A percentile compares a stretch with the other conserved stretches of the same genome.
Conservation (phyloP, 2,888 invertebrate species). For the Eledona agricola region DNA sequence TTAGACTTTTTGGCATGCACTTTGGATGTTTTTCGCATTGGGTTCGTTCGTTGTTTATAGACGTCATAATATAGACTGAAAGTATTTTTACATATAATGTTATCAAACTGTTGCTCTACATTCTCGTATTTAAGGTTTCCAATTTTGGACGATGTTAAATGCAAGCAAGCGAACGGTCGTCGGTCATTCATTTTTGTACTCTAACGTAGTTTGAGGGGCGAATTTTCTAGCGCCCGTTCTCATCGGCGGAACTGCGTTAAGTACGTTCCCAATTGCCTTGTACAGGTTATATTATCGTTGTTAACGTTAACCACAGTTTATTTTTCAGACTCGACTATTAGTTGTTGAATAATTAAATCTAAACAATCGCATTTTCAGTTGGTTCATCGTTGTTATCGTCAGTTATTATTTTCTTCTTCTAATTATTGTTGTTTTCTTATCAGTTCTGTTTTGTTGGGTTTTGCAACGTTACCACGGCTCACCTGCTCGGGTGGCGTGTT, state of each 20-base stretch:
- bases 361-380: constrained; percentile 28
- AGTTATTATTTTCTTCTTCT: constrained; percentile 23
- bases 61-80: constrained; percentile 55
- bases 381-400: no score
- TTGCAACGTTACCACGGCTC: constrained; percentile 12
- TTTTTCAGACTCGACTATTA: constrained; percentile 35
- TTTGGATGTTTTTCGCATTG: constrained; percentile 42
- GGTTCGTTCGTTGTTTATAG: constrained; percentile 38
- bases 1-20: constrained; percentile 48
- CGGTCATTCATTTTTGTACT: constrained; percentile 23
- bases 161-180: constrained; percentile 18
- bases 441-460: constrained; percentile 29
- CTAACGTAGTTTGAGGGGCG: constrained; percentile 16
- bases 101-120: constrained; percentile 47
- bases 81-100: constrained; percentile 51
- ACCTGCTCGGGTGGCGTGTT: constrained; percentile 23
- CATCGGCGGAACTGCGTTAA: constrained; percentile 21
- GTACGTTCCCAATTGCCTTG: constrained; percentile 37
- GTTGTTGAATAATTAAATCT: constrained; percentile 28
- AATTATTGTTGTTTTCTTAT: constrained; percentile 32
- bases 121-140: constrained; percentile 31
- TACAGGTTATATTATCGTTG: constrained; percentile 38
- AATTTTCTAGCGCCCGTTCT: constrained; percentile 21
- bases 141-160: constrained; percentile 27
- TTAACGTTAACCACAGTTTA: constrained; percentile 34